Conservation (phyloP, 1,140 invertebrate genomes). For the Aradophagus sp. region DNA sequence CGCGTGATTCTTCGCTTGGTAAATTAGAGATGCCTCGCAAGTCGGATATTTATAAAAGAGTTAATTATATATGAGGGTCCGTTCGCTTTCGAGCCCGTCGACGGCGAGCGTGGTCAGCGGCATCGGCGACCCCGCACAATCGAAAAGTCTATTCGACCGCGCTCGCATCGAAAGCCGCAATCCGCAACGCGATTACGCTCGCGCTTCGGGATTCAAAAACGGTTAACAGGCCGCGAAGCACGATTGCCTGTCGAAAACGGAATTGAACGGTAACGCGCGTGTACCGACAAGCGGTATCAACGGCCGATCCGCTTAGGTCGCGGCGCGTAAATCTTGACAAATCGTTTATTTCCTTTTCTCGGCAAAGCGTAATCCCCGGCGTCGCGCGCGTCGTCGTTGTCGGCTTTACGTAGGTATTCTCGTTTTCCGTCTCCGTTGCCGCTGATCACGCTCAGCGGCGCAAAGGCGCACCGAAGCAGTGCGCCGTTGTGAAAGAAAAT, state of each 20-base stretch:
- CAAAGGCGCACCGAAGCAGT: slow-evolving; percentile 45
- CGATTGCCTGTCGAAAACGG: slow-evolving; percentile 2
- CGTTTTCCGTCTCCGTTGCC: slow-evolving; percentile 52
- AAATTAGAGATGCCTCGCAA: slow-evolving; percentile 67
- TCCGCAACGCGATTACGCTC: too few relatives aligned
- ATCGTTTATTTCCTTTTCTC: slow-evolving; percentile 42
- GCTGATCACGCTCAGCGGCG: slow-evolving; percentile 65
- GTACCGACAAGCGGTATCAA: slow-evolving; percentile 9
- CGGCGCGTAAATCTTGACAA: slow-evolving; percentile 34
- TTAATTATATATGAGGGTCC: slow-evolving; percentile 60
- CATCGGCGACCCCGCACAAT: too few relatives aligned
- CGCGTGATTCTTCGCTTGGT: slow-evolving; percentile 39
- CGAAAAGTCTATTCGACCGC: too few relatives aligned
- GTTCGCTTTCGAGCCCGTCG: slow-evolving; percentile 36
- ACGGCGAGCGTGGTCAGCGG: slow-evolving; percentile 6
- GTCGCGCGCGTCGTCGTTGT: slow-evolving; percentile 39
- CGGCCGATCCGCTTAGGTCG: slow-evolving; percentile 29
- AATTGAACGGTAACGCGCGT: neutral
- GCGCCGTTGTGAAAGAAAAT: slow-evolving; percentile 62
- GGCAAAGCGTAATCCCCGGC: slow-evolving; percentile 34
- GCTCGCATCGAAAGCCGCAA: too few relatives aligned
- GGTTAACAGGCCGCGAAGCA: too few relatives aligned
- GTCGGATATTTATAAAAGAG: slow-evolving; percentile 67
- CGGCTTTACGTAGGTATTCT: slow-evolving; percentile 37
- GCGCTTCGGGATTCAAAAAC: too few relatives aligned